Base-by-base conservation (phyloP, 2,888 invertebrate species). In the Stenotaenia linearis region DNA sequence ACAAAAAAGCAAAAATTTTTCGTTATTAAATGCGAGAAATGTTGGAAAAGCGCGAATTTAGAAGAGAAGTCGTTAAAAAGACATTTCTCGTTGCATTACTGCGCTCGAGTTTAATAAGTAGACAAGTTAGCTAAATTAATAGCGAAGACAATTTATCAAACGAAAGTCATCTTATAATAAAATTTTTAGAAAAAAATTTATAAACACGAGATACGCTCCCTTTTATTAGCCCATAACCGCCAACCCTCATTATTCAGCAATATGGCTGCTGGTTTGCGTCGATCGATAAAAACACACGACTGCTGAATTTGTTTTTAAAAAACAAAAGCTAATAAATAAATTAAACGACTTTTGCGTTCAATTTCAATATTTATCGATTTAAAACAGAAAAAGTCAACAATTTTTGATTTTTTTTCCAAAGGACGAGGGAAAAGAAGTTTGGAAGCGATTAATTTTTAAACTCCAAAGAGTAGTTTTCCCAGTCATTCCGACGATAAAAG, bases 201-300 rank as follows among this genome's bases (percentile, higher is more conserved):
- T 21, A 21, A 10, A 23, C 5, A 56, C 15, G 56, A 56, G 15
- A 18, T 18, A 2, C 56, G 9, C 18, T 18, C 18, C 56, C 3
- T 56, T 56, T 56, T 56, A 56, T 56, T 18, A 56, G 18, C 2
- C 61, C 23, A 7, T 6, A 61, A 61, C 25, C 25, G 61, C 25
- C 61, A 61, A 61, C 61, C 25, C 21, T 61, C 61, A 61, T 61
- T 61, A 25, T 25, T 25, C 61, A 61, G 25, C 61, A 61, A 61
- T 61, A 61, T 61, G 61, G 61, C 61, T 61, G 61, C 61, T 61
- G 61, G 61, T 61, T 56, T 56, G 23, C 25, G 15, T 61, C 61
- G 25, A 61, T 61, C 25, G 61, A 61, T 61, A 21, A 56, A 18
- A 56, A n/a, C n/a, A n/a, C n/a, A n/a, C n/a, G n/a, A n/a, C n/a